Percentiles rank a stretch among this genome's conserved stretches.
Conservation (phyloP, 2,797 vertebrate genomes). For the Ceryle rudis region DNA sequence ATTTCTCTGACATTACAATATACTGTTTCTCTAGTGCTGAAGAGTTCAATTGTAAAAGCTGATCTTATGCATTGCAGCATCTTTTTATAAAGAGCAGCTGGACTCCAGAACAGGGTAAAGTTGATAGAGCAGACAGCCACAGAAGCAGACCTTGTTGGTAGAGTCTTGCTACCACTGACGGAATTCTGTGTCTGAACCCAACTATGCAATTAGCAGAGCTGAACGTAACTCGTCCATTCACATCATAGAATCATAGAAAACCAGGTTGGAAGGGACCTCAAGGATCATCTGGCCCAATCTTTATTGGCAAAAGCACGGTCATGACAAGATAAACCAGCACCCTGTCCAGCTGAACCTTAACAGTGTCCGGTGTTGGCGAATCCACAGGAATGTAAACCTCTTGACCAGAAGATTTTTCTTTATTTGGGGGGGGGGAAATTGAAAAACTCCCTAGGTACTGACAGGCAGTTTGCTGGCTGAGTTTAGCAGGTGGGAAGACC, state of each 20-base stretch:
- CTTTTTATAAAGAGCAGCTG: neutral
- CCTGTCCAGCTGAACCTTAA: neutral
- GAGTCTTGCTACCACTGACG: neutral
- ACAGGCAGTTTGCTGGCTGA: slow-evolving; percentile 32
- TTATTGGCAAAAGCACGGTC: neutral
- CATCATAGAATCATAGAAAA: neutral
- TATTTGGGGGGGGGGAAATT: neutral
- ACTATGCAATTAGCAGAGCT: neutral
- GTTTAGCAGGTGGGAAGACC: slow-evolving; percentile 28
- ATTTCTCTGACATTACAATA: neutral
- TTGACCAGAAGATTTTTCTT: neutral
- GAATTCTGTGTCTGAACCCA: neutral
- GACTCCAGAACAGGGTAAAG: neutral
- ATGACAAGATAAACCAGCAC: neutral
- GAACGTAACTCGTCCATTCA: neutral
- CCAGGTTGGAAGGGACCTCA: neutral
- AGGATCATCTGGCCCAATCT: neutral
- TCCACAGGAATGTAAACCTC: neutral
- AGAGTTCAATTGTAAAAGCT: neutral
- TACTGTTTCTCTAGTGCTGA: neutral
- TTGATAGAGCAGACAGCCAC: neutral
- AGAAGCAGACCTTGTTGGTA: neutral
- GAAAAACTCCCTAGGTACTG: neutral
- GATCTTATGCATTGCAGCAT: neutral
- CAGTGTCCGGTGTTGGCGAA: too few relatives aligned